These are phyloP conservation scores for Betta splendens DNA, from an alignment of 2,797 vertebrate genomes.

Conservation along the genomic window DNA sequence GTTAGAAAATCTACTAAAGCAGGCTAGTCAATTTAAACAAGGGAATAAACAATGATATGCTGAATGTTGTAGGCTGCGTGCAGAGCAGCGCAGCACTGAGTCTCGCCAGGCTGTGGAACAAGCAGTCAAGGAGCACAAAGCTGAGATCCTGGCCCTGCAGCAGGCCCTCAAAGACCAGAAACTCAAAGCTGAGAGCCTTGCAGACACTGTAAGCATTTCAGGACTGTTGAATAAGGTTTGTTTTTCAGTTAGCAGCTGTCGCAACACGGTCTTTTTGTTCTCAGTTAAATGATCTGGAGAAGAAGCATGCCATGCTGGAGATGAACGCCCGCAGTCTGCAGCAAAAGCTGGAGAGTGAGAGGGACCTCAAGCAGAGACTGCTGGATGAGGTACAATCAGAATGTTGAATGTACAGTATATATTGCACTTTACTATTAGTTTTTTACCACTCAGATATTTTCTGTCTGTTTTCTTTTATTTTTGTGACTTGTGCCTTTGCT, in stretches of 20 bases:
- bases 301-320: slow-evolving; percentile 97
- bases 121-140: slow-evolving; percentile 97
- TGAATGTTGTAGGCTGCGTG: slow-evolving; percentile 81
- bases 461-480: not conserved
- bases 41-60: not conserved
- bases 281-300: slow-evolving; percentile 95
- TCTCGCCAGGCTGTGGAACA: slow-evolving; percentile 95
- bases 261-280: slow-evolving; percentile 10
- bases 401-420: not conserved
- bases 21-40: not conserved
- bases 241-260: slow-evolving; percentile 6
- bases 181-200: slow-evolving; percentile 96
- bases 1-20: slow-evolving; percentile 1
- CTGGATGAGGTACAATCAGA: slow-evolving; percentile 89
- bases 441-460: too few species aligned
- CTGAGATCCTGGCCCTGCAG: slow-evolving; percentile 94
- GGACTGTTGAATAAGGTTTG: not conserved
- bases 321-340: slow-evolving; percentile 96
- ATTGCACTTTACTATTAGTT: too few species aligned
- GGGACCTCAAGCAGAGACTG: slow-evolving; percentile 95
- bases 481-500: not conserved
- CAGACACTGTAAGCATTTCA: slow-evolving; percentile 87
- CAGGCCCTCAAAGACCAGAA: slow-evolving; percentile 98
- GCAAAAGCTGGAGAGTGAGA: slow-evolving; percentile 94
- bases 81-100: slow-evolving; percentile 94